A percentile compares a stretch with the other conserved stretches of the same genome.
Conservation (phyloP, 1,140 invertebrate species). For the Cherax quadricarinatus region DNA sequence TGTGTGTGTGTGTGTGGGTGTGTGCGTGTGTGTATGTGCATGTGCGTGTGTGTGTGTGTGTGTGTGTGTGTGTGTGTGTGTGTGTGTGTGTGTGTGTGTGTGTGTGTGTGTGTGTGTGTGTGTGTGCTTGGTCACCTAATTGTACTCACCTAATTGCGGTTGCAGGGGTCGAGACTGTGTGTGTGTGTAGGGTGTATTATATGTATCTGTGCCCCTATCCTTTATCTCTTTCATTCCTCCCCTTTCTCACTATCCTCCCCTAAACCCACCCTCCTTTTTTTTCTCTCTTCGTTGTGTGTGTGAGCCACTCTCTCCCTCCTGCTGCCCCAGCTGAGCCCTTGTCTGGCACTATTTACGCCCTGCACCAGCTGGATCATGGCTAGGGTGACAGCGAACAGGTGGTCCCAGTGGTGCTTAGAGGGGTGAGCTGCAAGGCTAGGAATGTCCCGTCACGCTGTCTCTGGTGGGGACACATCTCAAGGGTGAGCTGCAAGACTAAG, state of each 20-base stretch:
- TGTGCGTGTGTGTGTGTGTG: constrained; percentile 9
- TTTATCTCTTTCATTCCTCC: constrained; percentile 23
- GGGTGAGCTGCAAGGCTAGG: constrained; percentile 14
- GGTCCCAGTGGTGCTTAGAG: not conserved
- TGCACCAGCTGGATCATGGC: constrained; percentile 27
- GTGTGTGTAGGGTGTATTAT: too few species aligned
- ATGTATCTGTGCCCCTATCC: not conserved
- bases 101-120: not conserved
- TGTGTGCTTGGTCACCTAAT: too few species aligned
- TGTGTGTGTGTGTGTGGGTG: too few species aligned
- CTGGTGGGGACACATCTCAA: too few species aligned
- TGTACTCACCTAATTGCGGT: too few species aligned
- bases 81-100: not conserved
- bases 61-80: constrained; percentile 8
- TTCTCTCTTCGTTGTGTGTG: not conserved
- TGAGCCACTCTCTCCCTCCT: too few species aligned
- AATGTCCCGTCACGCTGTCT: constrained; percentile 11
- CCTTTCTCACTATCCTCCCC: constrained; percentile 1
- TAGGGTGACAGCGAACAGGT: constrained; percentile 44
- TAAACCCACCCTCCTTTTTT: not conserved
- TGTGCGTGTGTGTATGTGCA: too few species aligned
- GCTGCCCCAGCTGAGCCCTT: not conserved
- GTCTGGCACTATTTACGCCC: constrained; percentile 39
- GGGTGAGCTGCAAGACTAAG: too few species aligned
- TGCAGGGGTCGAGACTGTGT: too few species aligned